These are phyloP conservation scores for Drosophila antonietae DNA, from an alignment of 2,888 invertebrate genomes.

Conservation along the genomic window DNA sequence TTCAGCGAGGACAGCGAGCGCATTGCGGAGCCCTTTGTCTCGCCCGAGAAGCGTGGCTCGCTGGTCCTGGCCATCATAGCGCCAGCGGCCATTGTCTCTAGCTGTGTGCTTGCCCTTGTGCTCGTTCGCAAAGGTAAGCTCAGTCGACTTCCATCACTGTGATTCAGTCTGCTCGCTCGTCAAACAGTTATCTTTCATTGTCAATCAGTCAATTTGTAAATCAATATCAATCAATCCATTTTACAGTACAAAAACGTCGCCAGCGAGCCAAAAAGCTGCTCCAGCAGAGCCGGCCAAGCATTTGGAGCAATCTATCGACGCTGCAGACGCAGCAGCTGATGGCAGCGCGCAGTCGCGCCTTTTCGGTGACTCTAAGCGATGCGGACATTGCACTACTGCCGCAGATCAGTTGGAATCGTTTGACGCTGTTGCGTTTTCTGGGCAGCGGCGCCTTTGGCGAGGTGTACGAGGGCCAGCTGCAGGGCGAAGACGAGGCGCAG, in stretches of 20 bases:
- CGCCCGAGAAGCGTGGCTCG: constrained; percentile 82
- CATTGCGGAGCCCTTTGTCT: constrained; percentile 82
- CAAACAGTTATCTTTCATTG: no score
- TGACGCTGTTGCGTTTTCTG: constrained; percentile 94
- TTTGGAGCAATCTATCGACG: constrained; percentile 93
- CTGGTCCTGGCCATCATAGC: constrained; percentile 88
- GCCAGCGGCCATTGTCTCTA: constrained; percentile 85
- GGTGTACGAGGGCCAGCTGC: constrained; percentile 96
- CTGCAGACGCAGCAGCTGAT: constrained; percentile 87
- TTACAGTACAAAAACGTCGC: constrained; percentile 88
- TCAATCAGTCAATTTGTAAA: not conserved
- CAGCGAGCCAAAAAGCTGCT: constrained; percentile 89
- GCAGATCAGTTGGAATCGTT: constrained; percentile 93
- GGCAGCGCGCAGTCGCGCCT: constrained; percentile 89
- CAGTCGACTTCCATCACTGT: not conserved
- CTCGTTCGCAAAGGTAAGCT: constrained; percentile 79
- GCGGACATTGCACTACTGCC: constrained; percentile 92
- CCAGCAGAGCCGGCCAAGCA: constrained; percentile 86
- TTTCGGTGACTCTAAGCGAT: constrained; percentile 92
- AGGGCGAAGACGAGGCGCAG: constrained; percentile 87
- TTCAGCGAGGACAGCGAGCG: constrained; percentile 89
- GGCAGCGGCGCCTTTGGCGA: constrained; percentile 99
- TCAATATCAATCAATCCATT: not conserved
- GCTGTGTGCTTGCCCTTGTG: constrained; percentile 79
- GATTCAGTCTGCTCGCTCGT: no score